Base-by-base conservation (phyloP, 2,797 vertebrate genomes). In the Pteronotus mesoamericanus region DNA sequence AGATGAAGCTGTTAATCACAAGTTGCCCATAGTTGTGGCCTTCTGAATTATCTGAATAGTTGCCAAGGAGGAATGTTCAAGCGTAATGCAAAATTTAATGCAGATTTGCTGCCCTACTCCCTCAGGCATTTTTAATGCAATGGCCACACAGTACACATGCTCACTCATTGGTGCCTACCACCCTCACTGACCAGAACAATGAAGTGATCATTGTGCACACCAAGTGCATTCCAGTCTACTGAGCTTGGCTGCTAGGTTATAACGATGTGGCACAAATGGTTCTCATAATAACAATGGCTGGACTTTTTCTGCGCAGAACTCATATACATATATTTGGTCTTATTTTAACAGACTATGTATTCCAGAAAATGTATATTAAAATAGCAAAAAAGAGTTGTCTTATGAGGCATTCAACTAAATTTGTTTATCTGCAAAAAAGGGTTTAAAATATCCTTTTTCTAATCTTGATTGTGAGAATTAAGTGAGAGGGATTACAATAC, bases 391-490 rank as follows among this genome's bases (percentile, higher is more conserved):
- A 24, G n/a, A 24, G 19, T 59, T 22, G 16, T 34, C 72, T 78
- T 21, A 26, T 48, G 12, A 94, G 0, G 1, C 48, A 64, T 86
- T 88, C 29, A 34, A 39, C 6, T 85, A 5, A 90, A 89, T 51
- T 72, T 88, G 18, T 84, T 82, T 92, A 84, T 92, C 1, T 10
- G 24, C 14, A 77, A 84, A 61, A 79, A 7, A 68, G 1, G 7
- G 2, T 82, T 64, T 90, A 72, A 92, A 82, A 64, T 46, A n/a
- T 80, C 2, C 9, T 87, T 3, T 64, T 71, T 19, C 37, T 80
- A 84, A 95, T n/a, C 15, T 61, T 48, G 26, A 86, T 95, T 84
- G 64, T 53, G 14, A 86, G 7, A 95, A 72, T 78, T 86, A 88
- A 95, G 32, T 79, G 32, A 69, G 26, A 4, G 1, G 0, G 2